These are phyloP conservation scores for Sylvia borin DNA, from an alignment of 2,797 vertebrate species.

Conservation along the genomic window DNA sequence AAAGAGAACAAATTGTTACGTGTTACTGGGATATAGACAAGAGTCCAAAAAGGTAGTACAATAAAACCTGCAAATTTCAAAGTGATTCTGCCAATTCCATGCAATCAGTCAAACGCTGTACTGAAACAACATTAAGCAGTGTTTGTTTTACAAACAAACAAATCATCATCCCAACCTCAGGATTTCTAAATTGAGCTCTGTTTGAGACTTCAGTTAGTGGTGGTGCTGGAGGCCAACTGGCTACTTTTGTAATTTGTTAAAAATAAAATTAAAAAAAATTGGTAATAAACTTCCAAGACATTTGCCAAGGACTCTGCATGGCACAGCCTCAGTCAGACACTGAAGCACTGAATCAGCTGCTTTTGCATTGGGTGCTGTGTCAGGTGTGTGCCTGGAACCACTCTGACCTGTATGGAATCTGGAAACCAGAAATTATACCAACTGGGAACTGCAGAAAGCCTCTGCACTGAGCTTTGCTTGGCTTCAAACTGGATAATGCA, in stretches of 20 bases:
- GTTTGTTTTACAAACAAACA: background rate
- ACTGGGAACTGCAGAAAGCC: background rate
- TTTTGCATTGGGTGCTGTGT: accelerated
- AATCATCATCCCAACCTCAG: background rate
- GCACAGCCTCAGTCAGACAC: background rate
- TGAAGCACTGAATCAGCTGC: background rate
- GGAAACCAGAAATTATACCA: background rate
- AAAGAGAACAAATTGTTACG: background rate
- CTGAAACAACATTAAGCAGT: background rate
- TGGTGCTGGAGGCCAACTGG: background rate
- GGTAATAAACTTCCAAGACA: background rate
- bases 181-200: background rate
- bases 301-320: background rate
- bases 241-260: background rate
- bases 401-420: background rate
- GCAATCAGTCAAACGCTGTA: background rate
- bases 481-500: background rate
- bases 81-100: background rate
- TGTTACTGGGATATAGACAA: background rate
- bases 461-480: background rate
- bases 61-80: background rate
- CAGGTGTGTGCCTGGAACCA: background rate
- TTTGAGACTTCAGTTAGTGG: background rate
- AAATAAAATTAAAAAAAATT: background rate
- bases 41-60: background rate